Evolutionary conservation across 1,140 invertebrate species (phyloP).

Genomic region (Brachionus sp.): DNA sequence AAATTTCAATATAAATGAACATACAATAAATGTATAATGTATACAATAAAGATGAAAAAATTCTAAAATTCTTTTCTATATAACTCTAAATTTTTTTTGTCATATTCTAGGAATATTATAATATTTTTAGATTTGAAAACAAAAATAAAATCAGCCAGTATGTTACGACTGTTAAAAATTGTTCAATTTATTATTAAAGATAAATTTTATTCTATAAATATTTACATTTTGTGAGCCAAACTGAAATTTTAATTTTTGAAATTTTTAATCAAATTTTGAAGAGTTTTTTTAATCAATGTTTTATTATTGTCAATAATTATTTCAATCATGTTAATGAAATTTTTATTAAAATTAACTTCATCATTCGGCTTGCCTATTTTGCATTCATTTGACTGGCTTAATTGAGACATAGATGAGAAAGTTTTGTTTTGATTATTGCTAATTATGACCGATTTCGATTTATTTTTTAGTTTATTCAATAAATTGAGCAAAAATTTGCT

Average conservation of each 20-base stretch:
- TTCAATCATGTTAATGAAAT: not conserved
- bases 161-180: too few relatives aligned
- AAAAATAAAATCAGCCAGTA: too few relatives aligned
- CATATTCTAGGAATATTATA: too few relatives aligned
- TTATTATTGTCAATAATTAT: constrained; percentile 1
- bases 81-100: too few relatives aligned
- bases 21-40: too few relatives aligned
- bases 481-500: constrained; percentile 14
- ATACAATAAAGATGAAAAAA: too few relatives aligned
- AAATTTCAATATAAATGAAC: too few relatives aligned
- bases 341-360: not conserved
- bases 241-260: not conserved
- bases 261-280: constrained; percentile 24
- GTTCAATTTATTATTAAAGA: too few relatives aligned
- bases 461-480: constrained; percentile 20
- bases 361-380: not conserved
- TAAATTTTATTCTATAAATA: too few relatives aligned
- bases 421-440: not conserved
- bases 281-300: constrained; percentile 23
- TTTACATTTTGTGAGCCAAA: not conserved
- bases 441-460: not conserved
- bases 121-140: too few relatives aligned
- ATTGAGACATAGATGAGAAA: not conserved
- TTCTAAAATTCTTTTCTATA: too few relatives aligned
- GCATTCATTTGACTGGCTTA: not conserved